Evolutionary conservation across 2,797 vertebrate genomes (phyloP), one percentile per base, ranked within the genome.

Genomic region (Neosilurus hyrtlii): DNA sequence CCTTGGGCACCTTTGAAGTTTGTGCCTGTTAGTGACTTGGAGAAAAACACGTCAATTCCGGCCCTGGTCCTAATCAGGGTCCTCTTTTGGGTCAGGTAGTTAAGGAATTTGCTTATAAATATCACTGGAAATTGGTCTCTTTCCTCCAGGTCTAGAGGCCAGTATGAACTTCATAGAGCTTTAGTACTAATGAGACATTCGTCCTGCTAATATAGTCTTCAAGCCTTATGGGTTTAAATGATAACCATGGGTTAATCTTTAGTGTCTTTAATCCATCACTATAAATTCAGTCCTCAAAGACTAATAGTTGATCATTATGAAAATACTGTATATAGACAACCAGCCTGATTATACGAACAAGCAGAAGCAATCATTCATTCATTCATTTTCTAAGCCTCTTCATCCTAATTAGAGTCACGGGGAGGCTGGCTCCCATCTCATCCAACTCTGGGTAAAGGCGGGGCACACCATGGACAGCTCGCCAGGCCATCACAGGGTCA

Each of bases 1-100:
- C 78, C 52, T 6, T 72, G 68, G 82, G 83, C 71, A 85, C 83
- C 87, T 90, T 90, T 90, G 88, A 90, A 86, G 88, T 89, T 83
- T 85, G 66, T 72, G 72, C 86, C 86, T 83, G 82, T 85, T 82
- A 86, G 79, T 73, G 54, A 80, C 84, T 82, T 30, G 71, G 65
- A 84, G 84, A 56, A 24, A 52, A 63, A 79, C 80, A 74, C 81
- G 84, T 82, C 79, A 86, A 74, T 61, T 59, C 79, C 67, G 77
- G 70, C 51, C 76, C 76, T 80, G 76, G 76, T 84, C 83, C 73
- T 89, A 89, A 88, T 89, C 81, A 88, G 77, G 56, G 79, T 74
- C 80, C 73, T 81, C 74, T 80, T 83, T 77, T 77, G 61, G 66
- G 83, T 54, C 62, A 86, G 82, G 61, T 86, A 87, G 86, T 86